Evolutionary conservation across 2,797 vertebrate species (phyloP).

Genomic region (Gymnothorax javanicus): DNA sequence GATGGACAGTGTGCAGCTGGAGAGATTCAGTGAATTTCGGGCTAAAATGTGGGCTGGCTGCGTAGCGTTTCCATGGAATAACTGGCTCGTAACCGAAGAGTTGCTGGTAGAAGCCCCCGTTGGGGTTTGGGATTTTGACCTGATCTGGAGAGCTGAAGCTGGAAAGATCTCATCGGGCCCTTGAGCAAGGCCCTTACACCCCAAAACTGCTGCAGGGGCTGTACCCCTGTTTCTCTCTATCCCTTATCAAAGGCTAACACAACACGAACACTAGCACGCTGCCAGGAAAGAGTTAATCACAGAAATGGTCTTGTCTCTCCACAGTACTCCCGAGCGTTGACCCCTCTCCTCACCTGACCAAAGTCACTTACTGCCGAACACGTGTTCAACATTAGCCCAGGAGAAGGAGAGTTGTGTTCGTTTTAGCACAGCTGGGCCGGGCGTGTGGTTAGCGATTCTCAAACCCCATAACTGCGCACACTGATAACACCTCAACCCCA

Average conservation of each 20-base stretch:
- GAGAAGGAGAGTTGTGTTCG: background rate
- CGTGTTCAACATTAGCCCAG: background rate
- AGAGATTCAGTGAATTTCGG: background rate
- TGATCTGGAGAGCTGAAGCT: too few relatives aligned
- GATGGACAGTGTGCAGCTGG: background rate
- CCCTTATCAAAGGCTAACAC: too few relatives aligned
- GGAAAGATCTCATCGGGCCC: too few relatives aligned
- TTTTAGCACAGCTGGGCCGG: background rate
- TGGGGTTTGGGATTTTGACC: too few relatives aligned
- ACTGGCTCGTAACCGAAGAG: too few relatives aligned
- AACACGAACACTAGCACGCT: background rate
- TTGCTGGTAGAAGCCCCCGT: too few relatives aligned
- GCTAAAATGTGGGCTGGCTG: background rate
- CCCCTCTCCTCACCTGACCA: constrained; percentile 39
- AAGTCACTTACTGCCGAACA: constrained; percentile 42
- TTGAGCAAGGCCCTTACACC: too few relatives aligned
- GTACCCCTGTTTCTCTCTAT: too few relatives aligned
- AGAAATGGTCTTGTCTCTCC: constrained; percentile 27
- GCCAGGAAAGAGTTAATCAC: background rate
- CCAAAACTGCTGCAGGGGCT: too few relatives aligned
- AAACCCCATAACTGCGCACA: background rate
- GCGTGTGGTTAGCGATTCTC: background rate
- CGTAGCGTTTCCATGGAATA: too few relatives aligned
- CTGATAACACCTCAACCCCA: background rate
- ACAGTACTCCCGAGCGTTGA: constrained; percentile 37